Evolutionary conservation across 2,888 invertebrate genomes (phyloP), one percentile per base, ranked within the genome.

Genomic region (Mythimna pallens): DNA sequence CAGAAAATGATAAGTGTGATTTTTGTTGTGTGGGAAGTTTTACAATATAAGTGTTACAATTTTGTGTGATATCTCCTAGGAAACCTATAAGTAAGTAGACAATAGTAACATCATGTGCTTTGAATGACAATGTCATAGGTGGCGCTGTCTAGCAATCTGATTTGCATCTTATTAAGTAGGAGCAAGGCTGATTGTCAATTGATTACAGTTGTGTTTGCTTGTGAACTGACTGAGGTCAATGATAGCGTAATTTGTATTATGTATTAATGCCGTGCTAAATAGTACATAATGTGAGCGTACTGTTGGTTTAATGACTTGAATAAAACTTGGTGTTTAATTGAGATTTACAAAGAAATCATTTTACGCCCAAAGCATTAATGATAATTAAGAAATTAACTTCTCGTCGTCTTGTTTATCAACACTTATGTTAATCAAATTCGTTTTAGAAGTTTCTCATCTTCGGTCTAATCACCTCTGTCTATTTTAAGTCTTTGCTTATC

Each of bases 61-160:
- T 65, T 78, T 36, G 12, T 59, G 65, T 64, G 63, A 65, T 40
- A 61, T 61, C 34, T 36, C n/a, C 47, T 62, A 17, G 70, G 59
- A 68, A 59, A 70, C 65, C 62, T 58, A 61, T 72, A 55, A 58
- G 86, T 86, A 86, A 85, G 83, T 86, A 72, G 64, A 68, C 43
- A 78, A 76, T 85, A 76, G 52, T 73, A 59, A 74, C 52, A 9
- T 50, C 64, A 73, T 71, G 67, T 67, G 36, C 36, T 62, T 30
- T 52, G 72, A 81, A 81, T 84, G 8, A 76, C n/a, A 84, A 83
- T 86, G 66, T 73, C 64, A 66, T 17, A 80, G 67, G 17, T 58
- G 52, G 52, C 14, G 43, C n/a, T 55, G 30, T 22, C 54, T 43
- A 55, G 34, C 40, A 52, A 59, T 25, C 12, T 40, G 52, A 74